Evolutionary conservation across 2,797 vertebrate species (phyloP).

Genomic region (Enteromius trimaculatus): DNA sequence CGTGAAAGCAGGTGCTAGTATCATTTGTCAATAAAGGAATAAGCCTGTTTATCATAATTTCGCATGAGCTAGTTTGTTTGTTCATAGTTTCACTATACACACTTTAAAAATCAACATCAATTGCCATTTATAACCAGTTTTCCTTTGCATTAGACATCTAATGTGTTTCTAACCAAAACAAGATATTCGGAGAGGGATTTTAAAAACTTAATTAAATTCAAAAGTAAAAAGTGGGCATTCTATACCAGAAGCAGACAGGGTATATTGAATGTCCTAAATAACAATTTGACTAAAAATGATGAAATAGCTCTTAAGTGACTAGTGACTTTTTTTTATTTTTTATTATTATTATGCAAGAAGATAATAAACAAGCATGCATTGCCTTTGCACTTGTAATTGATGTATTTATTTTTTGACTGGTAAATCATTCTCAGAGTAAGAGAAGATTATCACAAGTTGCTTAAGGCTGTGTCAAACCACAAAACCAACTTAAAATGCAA

Average conservation of each 20-base stretch:
- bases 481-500: slow-evolving; percentile 9
- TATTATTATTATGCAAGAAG: neutral
- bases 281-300: neutral
- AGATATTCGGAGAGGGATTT: neutral
- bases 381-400: neutral
- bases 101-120: neutral
- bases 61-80: slow-evolving; percentile 30
- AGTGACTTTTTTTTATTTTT: neutral
- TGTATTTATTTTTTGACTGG: neutral
- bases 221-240: neutral
- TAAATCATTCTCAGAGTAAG: slow-evolving; percentile 18
- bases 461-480: slow-evolving; percentile 7
- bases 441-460: neutral
- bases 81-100: slow-evolving; percentile 11
- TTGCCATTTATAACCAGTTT: neutral
- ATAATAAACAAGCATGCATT: neutral
- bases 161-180: neutral
- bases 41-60: slow-evolving; percentile 51
- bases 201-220: neutral
- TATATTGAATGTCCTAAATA: neutral
- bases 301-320: neutral
- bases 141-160: neutral
- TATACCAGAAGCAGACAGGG: neutral
- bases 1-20: slow-evolving; percentile 37
- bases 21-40: slow-evolving; percentile 19